Percentiles rank a stretch among this genome's conserved stretches.
phyloP scores from a whole-genome alignment of 2,888 invertebrate species.

The Rhogogaster chlorosoma region DNA sequence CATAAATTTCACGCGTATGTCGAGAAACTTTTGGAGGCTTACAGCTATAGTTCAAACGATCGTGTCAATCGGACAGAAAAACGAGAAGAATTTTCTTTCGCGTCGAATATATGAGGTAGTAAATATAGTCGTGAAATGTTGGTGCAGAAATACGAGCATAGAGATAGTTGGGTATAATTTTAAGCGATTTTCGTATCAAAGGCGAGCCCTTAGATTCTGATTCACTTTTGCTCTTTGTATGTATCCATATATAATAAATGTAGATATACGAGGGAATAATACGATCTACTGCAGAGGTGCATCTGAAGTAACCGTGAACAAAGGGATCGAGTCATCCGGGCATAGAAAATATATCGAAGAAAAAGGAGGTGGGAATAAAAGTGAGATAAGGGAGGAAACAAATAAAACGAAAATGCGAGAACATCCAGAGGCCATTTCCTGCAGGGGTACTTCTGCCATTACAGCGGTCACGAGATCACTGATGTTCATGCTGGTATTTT shows the following conservation, averaged over 20 bases:
- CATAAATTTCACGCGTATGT: not conserved
- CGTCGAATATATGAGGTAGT: too few species aligned
- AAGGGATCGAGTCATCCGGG: not conserved
- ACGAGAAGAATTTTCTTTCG: not conserved
- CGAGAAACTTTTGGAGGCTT: not conserved
- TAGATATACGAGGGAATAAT: not conserved
- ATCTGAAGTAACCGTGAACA: not conserved
- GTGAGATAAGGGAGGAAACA: not conserved
- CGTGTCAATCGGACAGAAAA: not conserved
- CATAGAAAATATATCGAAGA: not conserved
- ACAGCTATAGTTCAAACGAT: not conserved
- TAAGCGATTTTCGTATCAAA: not conserved
- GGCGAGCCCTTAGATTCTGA: not conserved
- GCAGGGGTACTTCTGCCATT: slow-evolving; percentile 67
- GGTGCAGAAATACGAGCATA: not conserved
- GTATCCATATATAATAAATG: not conserved
- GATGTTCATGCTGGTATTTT: slow-evolving; percentile 79
- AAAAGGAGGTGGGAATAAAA: not conserved
- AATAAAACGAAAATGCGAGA: slow-evolving; percentile 59
- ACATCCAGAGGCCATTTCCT: slow-evolving; percentile 58
- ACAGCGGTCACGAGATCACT: slow-evolving; percentile 72
- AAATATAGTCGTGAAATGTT: not conserved
- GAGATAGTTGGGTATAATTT: not conserved
- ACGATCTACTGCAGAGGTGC: slow-evolving; percentile 5
- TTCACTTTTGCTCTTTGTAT: not conserved